phyloP scores from a whole-genome alignment of 2,797 vertebrate genomes.

The Tenualosa ilisha region DNA sequence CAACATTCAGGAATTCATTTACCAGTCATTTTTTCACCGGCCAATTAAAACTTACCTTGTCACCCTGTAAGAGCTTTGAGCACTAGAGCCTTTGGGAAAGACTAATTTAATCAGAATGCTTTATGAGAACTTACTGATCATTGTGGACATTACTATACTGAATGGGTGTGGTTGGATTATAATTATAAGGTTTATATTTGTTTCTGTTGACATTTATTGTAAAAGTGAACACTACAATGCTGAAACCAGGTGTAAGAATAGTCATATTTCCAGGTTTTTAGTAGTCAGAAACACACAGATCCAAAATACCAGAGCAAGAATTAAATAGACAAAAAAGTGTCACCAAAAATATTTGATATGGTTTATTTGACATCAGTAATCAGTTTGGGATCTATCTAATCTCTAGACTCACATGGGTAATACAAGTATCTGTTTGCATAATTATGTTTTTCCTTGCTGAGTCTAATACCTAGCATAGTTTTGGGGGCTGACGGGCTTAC shows the following conservation, averaged over 20 bases:
- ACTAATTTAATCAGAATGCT: not conserved
- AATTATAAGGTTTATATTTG: not conserved
- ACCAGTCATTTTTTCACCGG: not conserved
- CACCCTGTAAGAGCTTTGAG: not conserved
- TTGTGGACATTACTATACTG: not conserved
- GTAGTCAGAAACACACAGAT: not conserved
- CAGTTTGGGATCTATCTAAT: conserved; percentile 75
- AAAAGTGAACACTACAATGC: not conserved
- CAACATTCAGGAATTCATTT: too few relatives aligned
- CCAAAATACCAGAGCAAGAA: not conserved
- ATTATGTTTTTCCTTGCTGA: conserved; percentile 68
- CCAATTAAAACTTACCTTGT: not conserved
- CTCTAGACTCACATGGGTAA: conserved; percentile 66
- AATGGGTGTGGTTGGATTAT: not conserved
- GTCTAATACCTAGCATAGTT: conserved; percentile 62
- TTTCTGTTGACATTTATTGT: too few relatives aligned
- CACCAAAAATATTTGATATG: conserved; percentile 49
- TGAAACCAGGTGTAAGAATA: not conserved
- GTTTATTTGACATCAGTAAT: conserved; percentile 60
- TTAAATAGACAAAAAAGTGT: not conserved
- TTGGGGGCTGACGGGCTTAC: conserved; percentile 60
- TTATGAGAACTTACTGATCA: not conserved
- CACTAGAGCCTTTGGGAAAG: not conserved
- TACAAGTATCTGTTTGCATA: conserved; percentile 67
- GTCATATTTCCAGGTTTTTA: not conserved